These are phyloP conservation scores for Steinernema carpocapsae DNA, from an alignment of 2,888 invertebrate genomes.

Conservation along the genomic window DNA sequence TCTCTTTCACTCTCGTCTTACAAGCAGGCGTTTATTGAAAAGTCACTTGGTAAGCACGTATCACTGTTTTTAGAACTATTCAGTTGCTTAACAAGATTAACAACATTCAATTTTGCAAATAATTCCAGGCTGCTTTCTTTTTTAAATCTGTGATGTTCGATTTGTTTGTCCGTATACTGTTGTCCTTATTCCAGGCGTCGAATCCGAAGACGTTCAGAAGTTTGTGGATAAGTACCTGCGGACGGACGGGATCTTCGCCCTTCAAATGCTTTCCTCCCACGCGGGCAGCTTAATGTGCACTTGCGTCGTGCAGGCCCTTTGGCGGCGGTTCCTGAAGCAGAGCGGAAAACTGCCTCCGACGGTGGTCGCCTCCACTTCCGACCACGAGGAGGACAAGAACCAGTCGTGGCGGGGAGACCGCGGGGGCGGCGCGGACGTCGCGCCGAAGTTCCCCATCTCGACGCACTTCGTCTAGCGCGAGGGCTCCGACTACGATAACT, in stretches of 20 bases:
- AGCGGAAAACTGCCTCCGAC: slow-evolving; percentile 25
- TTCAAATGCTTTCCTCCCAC: slow-evolving; percentile 62
- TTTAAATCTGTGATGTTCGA: neutral
- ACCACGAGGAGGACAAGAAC: slow-evolving; percentile 13
- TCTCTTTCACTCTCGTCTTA: slow-evolving; percentile 58
- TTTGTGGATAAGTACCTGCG: slow-evolving; percentile 66
- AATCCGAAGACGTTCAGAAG: slow-evolving; percentile 45
- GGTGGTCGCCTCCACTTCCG: neutral
- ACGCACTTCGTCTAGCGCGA: slow-evolving; percentile 24
- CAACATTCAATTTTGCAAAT: neutral
- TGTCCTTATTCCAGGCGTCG: slow-evolving; percentile 14
- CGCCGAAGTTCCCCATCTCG: slow-evolving; percentile 24
- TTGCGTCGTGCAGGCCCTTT: slow-evolving; percentile 20
- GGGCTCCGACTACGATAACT: neutral
- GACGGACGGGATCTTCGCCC: slow-evolving; percentile 65
- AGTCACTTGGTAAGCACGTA: slow-evolving; percentile 49
- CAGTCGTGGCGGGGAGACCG: neutral
- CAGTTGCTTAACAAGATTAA: too few relatives aligned
- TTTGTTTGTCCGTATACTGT: too few relatives aligned
- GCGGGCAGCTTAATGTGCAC: slow-evolving; percentile 48
- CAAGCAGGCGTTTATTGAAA: slow-evolving; percentile 54
- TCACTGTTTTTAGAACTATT: too few relatives aligned
- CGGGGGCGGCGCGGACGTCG: neutral
- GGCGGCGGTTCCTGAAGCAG: slow-evolving; percentile 14
- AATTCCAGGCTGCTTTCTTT: neutral